These are phyloP conservation scores for Notoglanidium macrostoma DNA, from an alignment of 2,797 vertebrate genomes.

Conservation along the genomic window DNA sequence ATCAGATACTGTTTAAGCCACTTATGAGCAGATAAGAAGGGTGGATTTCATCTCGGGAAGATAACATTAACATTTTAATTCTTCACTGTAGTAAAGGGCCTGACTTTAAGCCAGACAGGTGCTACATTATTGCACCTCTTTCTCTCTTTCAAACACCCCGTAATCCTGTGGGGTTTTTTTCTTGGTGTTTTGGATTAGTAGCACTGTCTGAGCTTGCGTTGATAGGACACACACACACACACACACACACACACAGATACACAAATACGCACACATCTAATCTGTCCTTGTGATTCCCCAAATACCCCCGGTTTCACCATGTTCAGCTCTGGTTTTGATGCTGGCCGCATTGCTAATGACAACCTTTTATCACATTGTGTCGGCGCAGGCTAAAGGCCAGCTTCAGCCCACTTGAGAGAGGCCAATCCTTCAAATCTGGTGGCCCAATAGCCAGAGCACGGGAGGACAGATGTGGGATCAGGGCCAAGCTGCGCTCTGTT, in stretches of 20 bases:
- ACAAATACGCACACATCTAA: conserved; percentile 58
- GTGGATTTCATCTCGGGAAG: neutral
- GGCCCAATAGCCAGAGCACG: conserved; percentile 55
- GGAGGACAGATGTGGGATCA: conserved; percentile 73
- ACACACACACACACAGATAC: conserved; percentile 55
- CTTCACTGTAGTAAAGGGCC: neutral
- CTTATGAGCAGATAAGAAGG: neutral
- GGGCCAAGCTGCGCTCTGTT: conserved; percentile 72
- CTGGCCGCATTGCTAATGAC: conserved; percentile 66
- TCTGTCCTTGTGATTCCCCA: conserved; percentile 64
- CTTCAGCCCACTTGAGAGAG: conserved; percentile 73
- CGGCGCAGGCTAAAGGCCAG: conserved; percentile 63
- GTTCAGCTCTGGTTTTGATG: conserved; percentile 65
- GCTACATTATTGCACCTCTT: conserved; percentile 9
- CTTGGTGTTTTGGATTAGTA: conserved; percentile 69
- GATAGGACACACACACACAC: conserved; percentile 52
- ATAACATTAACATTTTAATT: neutral
- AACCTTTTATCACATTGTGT: conserved; percentile 72
- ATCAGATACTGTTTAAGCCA: neutral
- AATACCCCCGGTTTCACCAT: conserved; percentile 47
- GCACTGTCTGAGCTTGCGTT: conserved; percentile 27
- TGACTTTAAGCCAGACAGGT: conserved; percentile 14
- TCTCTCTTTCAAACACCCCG: conserved; percentile 12
- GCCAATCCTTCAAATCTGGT: conserved; percentile 68
- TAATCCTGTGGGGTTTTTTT: conserved; percentile 41